Percentiles rank a stretch among this genome's conserved stretches.
phyloP scores from a whole-genome alignment of 2,113 vertebrate species.

The Scolopax mira region DNA sequence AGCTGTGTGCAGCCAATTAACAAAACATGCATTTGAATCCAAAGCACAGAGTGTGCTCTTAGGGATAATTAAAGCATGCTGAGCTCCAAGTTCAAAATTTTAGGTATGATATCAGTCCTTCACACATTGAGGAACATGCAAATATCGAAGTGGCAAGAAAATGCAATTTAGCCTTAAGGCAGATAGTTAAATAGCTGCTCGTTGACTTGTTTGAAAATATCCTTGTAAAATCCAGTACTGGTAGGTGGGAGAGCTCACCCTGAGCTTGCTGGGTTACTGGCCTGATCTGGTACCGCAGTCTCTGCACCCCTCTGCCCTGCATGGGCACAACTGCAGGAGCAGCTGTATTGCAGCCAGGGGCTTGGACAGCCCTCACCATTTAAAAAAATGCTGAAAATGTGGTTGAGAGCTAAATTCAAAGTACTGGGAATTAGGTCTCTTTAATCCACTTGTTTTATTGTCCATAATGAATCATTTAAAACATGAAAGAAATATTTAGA shows the following conservation, averaged over 20 bases:
- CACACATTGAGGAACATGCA: not conserved
- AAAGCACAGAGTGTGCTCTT: not conserved
- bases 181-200: not conserved
- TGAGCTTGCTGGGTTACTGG: not conserved
- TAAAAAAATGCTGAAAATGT: not conserved
- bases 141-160: not conserved
- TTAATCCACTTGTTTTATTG: not conserved
- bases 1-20: conserved; percentile 6
- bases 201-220: not conserved
- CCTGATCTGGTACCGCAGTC: not conserved
- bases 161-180: not conserved
- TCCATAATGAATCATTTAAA: not conserved
- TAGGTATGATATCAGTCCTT: not conserved
- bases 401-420: not conserved
- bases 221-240: not conserved
- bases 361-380: not conserved
- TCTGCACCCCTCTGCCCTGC: not conserved
- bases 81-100: conserved; percentile 16
- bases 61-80: not conserved
- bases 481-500: not conserved
- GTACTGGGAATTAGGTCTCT: not conserved
- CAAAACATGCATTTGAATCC: not conserved
- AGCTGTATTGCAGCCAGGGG: not conserved
- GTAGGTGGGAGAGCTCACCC: not conserved
- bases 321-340: not conserved